Percentiles rank a stretch among this genome's conserved stretches.
phyloP scores from a whole-genome alignment of 2,888 invertebrate species.

The Teleogryllus oceanicus region DNA sequence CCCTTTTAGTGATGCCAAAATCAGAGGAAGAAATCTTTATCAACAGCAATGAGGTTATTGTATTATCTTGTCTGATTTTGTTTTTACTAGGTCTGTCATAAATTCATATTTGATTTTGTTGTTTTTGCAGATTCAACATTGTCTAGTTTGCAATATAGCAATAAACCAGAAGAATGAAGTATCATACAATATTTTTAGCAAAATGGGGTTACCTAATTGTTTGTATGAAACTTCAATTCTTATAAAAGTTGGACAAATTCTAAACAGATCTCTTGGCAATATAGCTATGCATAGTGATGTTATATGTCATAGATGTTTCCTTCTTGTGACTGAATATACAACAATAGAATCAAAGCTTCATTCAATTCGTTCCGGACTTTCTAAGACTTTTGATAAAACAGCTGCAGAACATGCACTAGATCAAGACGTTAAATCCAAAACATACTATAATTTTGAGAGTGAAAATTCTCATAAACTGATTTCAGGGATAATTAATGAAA shows the following conservation, averaged over 20 bases:
- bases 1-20: no score
- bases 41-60: no score
- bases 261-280: conserved; percentile 28
- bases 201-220: neutral
- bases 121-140: neutral
- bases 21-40: no score
- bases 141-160: neutral
- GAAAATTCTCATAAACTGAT: no score
- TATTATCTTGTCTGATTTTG: no score
- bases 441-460: neutral
- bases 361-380: conserved; percentile 26
- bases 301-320: conserved; percentile 32
- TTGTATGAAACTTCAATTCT: conserved; percentile 21
- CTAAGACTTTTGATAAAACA: conserved; percentile 29
- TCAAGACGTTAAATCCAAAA: neutral
- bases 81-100: no score
- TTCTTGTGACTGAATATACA: conserved; percentile 29
- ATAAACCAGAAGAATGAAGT: neutral
- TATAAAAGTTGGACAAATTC: conserved; percentile 32
- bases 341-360: conserved; percentile 25
- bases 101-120: no score
- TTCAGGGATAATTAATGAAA: conserved; percentile 22
- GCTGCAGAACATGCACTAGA: conserved; percentile 26
- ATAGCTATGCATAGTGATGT: conserved; percentile 33
- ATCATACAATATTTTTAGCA: no score